Conservation (phyloP, 1,140 invertebrate species). For the Stegodyphus dumicola region DNA sequence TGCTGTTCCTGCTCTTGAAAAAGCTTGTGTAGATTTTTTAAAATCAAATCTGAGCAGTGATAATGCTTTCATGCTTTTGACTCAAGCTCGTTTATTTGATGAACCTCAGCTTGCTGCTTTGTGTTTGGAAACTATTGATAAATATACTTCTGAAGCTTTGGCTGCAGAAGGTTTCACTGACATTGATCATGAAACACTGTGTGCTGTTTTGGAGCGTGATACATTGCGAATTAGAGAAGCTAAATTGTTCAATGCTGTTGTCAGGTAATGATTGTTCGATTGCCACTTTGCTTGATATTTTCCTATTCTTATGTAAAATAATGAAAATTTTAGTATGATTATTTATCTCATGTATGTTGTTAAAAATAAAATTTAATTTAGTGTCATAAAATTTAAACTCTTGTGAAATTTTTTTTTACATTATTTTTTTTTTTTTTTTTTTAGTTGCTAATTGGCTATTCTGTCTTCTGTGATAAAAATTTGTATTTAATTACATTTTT, state of each 20-base stretch:
- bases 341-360: too few species aligned
- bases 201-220: slow-evolving; percentile 83
- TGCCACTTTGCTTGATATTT: too few species aligned
- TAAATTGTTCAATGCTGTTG: slow-evolving; percentile 79
- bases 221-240: slow-evolving; percentile 84
- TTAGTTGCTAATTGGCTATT: too few species aligned
- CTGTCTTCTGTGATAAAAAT: too few species aligned
- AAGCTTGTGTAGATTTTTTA: slow-evolving; percentile 86
- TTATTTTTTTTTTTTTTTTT: too few species aligned
- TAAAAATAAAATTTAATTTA: too few species aligned
- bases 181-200: slow-evolving; percentile 85
- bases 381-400: too few species aligned
- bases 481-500: too few species aligned
- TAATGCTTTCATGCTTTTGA: slow-evolving; percentile 87
- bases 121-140: slow-evolving; percentile 88
- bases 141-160: slow-evolving; percentile 83
- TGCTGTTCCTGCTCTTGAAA: slow-evolving; percentile 83
- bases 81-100: slow-evolving; percentile 83
- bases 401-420: too few species aligned
- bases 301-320: too few species aligned
- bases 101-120: slow-evolving; percentile 81
- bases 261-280: slow-evolving; percentile 64
- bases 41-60: slow-evolving; percentile 83
- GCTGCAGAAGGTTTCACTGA: slow-evolving; percentile 88
- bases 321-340: too few species aligned